A percentile compares a stretch with the other conserved stretches of the same genome.
Evolutionary conservation across 2,113 vertebrate genomes (phyloP).

Genomic region (Cyanocitta stelleri): DNA sequence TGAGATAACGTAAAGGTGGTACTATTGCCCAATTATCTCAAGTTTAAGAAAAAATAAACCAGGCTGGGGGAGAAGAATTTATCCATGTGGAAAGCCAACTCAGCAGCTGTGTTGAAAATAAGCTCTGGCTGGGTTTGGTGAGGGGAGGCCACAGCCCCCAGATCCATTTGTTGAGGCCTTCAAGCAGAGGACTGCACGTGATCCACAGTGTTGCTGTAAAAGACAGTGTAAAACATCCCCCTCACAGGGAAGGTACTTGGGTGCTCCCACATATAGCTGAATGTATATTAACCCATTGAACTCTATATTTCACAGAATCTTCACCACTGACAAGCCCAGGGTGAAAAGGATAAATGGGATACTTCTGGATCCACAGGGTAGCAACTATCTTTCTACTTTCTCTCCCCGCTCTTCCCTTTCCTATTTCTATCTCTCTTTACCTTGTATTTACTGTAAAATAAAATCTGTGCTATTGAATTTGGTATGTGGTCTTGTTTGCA

Average conservation of each 20-base stretch:
- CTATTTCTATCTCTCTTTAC: background rate
- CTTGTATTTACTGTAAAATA: background rate
- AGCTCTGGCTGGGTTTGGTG: background rate
- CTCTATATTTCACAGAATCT: too few species aligned
- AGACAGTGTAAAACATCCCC: background rate
- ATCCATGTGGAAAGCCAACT: background rate
- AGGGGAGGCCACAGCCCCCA: background rate
- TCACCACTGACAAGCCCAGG: background rate
- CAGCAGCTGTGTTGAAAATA: background rate
- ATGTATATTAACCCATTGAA: background rate
- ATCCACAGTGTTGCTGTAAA: background rate
- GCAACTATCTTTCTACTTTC: background rate
- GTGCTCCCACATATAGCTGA: background rate
- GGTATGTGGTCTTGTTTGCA: background rate
- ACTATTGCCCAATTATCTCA: background rate
- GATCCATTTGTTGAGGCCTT: background rate
- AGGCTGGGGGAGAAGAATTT: background rate
- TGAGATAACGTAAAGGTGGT: background rate
- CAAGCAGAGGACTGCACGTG: fast-evolving
- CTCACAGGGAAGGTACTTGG: background rate
- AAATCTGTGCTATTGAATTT: background rate
- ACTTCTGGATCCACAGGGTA: background rate
- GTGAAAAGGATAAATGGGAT: too few species aligned
- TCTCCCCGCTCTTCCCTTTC: background rate
- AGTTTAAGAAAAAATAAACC: background rate